These are phyloP conservation scores for Chrysolina haemoptera DNA, from an alignment of 2,888 invertebrate genomes.

Conservation along the genomic window DNA sequence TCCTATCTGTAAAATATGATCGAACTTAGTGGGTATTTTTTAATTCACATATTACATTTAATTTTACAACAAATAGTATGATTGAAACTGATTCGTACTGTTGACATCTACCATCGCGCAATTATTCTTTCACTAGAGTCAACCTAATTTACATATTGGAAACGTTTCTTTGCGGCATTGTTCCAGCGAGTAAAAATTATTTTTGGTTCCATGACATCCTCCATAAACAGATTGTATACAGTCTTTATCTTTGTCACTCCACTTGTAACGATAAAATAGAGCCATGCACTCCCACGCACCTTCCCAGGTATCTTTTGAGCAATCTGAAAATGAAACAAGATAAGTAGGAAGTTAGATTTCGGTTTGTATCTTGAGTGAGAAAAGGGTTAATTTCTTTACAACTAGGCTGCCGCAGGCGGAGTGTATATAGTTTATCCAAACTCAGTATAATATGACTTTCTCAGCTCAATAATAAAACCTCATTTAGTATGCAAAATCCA, in stretches of 20 bases:
- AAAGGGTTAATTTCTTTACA: no score
- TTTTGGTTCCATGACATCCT: constrained; percentile 36
- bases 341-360: not conserved
- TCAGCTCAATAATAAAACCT: no score
- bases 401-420: no score
- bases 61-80: not conserved
- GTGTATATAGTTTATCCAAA: no score
- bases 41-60: not conserved
- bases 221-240: constrained; percentile 33
- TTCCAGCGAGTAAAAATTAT: constrained; percentile 31
- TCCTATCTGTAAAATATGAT: no score
- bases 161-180: constrained; percentile 30
- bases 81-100: not conserved
- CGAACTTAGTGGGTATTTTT: not conserved
- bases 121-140: not conserved
- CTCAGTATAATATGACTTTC: no score
- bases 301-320: constrained; percentile 22
- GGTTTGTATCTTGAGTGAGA: no score
- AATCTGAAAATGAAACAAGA: constrained; percentile 33
- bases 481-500: no score
- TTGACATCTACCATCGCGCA: no score
- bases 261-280: constrained; percentile 32
- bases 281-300: constrained; percentile 28
- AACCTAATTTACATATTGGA: constrained; percentile 22
- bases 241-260: constrained; percentile 29